These are phyloP conservation scores for Tenebrosternarchus preto DNA, from an alignment of 2,113 vertebrate species.

Conservation along the genomic window DNA sequence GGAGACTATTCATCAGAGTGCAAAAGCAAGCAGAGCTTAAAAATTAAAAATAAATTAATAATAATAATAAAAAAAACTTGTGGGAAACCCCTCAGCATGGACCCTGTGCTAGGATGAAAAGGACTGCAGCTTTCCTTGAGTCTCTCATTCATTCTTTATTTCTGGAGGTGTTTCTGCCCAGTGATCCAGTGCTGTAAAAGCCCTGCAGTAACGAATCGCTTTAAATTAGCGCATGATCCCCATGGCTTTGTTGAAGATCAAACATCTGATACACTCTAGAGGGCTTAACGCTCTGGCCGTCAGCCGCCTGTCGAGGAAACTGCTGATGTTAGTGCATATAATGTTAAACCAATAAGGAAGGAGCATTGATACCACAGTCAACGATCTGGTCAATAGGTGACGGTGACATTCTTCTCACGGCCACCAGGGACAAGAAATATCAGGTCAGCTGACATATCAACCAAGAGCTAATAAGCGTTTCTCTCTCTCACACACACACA, in stretches of 20 bases:
- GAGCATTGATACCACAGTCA: neutral
- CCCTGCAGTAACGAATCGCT: neutral
- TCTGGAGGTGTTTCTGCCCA: neutral
- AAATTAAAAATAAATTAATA: too few relatives aligned
- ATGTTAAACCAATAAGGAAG: neutral
- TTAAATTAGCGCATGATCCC: neutral
- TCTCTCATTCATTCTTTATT: neutral
- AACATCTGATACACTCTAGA: neutral
- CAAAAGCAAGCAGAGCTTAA: too few relatives aligned
- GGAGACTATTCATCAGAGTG: too few relatives aligned
- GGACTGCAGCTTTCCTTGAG: too few relatives aligned
- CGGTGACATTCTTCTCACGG: neutral
- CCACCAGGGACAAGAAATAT: neutral
- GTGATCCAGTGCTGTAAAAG: neutral
- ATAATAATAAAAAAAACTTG: too few relatives aligned
- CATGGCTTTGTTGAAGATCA: neutral
- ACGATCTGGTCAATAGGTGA: neutral
- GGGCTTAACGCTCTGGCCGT: neutral
- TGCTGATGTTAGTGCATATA: neutral
- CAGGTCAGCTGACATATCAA: too few relatives aligned
- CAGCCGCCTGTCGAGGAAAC: neutral
- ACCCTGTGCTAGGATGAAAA: too few relatives aligned
- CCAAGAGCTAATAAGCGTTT: too few relatives aligned
- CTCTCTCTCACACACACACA: too few relatives aligned
- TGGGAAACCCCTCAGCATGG: too few relatives aligned